A percentile compares a stretch with the other conserved stretches of the same genome.
Conservation (phyloP, 2,113 vertebrate species). For the Apeltes quadracus region DNA sequence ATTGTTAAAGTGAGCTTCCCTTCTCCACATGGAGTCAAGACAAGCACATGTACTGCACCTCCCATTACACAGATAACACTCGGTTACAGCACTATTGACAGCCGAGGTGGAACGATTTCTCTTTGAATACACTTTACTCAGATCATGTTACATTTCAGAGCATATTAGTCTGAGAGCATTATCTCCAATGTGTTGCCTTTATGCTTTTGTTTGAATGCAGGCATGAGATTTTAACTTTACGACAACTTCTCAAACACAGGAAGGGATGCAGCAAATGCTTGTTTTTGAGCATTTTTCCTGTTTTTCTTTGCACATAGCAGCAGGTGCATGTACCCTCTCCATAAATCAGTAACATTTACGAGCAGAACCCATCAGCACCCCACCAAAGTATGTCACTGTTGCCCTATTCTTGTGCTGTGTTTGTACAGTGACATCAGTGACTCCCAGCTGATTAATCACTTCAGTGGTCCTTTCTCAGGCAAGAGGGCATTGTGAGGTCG, state of each 20-base stretch:
- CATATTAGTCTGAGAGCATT: neutral
- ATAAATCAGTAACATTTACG: slow-evolving; percentile 63
- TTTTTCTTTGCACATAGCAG: slow-evolving; percentile 17
- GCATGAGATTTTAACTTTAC: slow-evolving; percentile 7
- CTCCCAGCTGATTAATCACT: slow-evolving; percentile 69
- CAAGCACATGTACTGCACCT: slow-evolving; percentile 41
- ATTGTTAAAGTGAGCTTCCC: slow-evolving; percentile 45
- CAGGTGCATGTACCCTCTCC: slow-evolving; percentile 63
- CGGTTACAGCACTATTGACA: slow-evolving; percentile 37
- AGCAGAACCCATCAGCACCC: slow-evolving; percentile 25
- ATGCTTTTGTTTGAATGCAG: neutral
- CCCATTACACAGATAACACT: slow-evolving; percentile 68
- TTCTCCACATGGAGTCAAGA: slow-evolving; percentile 49
- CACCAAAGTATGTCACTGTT: slow-evolving; percentile 54
- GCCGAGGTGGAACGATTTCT: slow-evolving; percentile 24
- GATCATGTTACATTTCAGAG: neutral
- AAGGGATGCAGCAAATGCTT: neutral
- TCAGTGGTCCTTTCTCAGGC: slow-evolving; percentile 67
- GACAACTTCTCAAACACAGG: neutral
- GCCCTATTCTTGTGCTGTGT: slow-evolving; percentile 54
- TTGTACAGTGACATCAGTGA: slow-evolving; percentile 74
- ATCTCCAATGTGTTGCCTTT: neutral
- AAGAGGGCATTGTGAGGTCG: slow-evolving; percentile 69
- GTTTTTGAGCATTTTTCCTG: neutral
- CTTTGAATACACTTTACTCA: neutral